These are phyloP conservation scores for Disparrhopalites patrizii DNA, from an alignment of 2,888 invertebrate species.

Conservation along the genomic window DNA sequence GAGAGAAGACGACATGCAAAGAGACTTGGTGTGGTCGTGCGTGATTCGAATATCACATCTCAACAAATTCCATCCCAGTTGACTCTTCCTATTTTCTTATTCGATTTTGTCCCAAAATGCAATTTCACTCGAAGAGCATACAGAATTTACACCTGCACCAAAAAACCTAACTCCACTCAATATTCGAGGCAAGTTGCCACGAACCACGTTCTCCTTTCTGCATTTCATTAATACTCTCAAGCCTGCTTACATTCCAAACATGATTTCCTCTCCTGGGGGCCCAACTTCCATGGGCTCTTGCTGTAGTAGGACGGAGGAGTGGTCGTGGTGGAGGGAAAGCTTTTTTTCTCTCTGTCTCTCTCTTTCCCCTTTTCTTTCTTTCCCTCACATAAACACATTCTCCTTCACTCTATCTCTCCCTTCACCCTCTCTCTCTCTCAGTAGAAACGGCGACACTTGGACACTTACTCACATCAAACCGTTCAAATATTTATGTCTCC, in stretches of 20 bases:
- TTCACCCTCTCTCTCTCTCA: constrained; percentile 4
- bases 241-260: constrained; percentile 31
- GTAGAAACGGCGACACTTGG: constrained; percentile 21
- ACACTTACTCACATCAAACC: constrained; percentile 24
- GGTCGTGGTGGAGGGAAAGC: no score
- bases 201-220: constrained; percentile 32
- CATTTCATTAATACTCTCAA: constrained; percentile 33
- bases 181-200: constrained; percentile 30
- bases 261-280: constrained; percentile 31
- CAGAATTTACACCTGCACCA: constrained; percentile 37
- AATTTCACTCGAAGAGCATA: constrained; percentile 31
- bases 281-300: not conserved
- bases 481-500: constrained; percentile 22
- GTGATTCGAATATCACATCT: constrained; percentile 40
- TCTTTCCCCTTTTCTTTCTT: no score
- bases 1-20: constrained; percentile 36
- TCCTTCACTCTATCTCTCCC: not conserved
- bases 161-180: constrained; percentile 20
- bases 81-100: constrained; percentile 42
- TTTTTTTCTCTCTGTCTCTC: no score
- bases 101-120: constrained; percentile 38
- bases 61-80: constrained; percentile 34
- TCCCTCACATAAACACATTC: no score
- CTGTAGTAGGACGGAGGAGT: no score
- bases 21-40: constrained; percentile 39